Evolutionary conservation across 2,888 invertebrate genomes (phyloP).

Genomic region (Protodeltote pygarga): DNA sequence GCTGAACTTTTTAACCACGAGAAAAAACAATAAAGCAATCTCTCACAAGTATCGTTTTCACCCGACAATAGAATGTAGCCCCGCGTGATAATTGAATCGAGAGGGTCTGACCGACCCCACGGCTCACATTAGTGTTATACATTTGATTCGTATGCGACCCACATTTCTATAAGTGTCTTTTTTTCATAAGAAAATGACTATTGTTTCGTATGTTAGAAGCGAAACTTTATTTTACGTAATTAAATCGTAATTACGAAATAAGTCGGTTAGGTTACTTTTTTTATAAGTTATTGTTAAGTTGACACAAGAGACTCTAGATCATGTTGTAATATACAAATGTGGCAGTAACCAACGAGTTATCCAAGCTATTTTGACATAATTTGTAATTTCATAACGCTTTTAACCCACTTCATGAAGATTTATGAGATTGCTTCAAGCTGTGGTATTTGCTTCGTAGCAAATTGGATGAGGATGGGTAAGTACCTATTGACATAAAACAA

Average conservation of each 20-base stretch:
- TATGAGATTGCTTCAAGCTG: slow-evolving; percentile 4
- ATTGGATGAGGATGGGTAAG: slow-evolving; percentile 23
- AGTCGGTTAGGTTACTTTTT: too few relatives aligned
- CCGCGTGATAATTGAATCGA: slow-evolving; percentile 83
- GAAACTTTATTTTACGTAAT: too few relatives aligned
- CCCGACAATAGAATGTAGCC: slow-evolving; percentile 75
- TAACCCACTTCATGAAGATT: too few relatives aligned
- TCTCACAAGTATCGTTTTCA: slow-evolving; percentile 87
- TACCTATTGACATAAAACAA: slow-evolving; percentile 41
- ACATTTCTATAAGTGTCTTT: slow-evolving; percentile 59
- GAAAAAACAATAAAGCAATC: slow-evolving; percentile 87
- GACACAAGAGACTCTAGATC: too few relatives aligned
- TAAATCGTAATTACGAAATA: too few relatives aligned
- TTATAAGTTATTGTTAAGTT: too few relatives aligned
- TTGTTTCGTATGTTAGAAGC: too few relatives aligned
- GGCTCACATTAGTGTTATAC: slow-evolving; percentile 75
- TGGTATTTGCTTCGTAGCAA: slow-evolving; percentile 24
- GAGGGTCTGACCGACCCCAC: slow-evolving; percentile 72
- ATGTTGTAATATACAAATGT: too few relatives aligned
- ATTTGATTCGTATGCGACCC: slow-evolving; percentile 79
- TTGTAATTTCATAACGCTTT: too few relatives aligned
- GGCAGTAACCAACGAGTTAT: too few relatives aligned
- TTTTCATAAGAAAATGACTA: slow-evolving; percentile 47
- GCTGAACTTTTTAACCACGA: slow-evolving; percentile 82
- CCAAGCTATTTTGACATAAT: too few relatives aligned